A percentile compares a stretch with the other conserved stretches of the same genome.
phyloP scores from a whole-genome alignment of 1,140 invertebrate genomes.

The Paraescarpia echinospica region DNA sequence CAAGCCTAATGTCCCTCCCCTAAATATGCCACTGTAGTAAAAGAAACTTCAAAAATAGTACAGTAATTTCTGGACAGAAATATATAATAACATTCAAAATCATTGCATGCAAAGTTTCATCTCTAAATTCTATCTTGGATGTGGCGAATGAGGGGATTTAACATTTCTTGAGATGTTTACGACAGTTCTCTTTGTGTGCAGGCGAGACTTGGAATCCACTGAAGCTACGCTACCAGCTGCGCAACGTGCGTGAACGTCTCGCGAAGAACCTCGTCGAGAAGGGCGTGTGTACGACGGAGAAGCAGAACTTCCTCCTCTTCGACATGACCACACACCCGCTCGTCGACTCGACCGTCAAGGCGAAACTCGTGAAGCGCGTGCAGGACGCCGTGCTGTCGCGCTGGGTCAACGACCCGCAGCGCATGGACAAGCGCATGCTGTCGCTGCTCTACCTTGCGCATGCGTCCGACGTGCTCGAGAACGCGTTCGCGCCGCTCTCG shows the following conservation, averaged over 20 bases:
- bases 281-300: constrained; percentile 99
- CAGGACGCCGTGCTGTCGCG: constrained; percentile 94
- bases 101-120: background rate
- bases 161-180: background rate
- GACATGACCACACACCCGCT: constrained; percentile 99
- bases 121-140: too few species aligned
- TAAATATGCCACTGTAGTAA: too few species aligned
- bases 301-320: constrained; percentile 99
- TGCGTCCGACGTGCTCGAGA: constrained; percentile 97
- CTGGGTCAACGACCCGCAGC: constrained; percentile 96
- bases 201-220: constrained; percentile 99
- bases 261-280: constrained; percentile 99
- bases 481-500: constrained; percentile 97
- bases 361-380: constrained; percentile 90
- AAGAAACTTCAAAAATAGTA: too few species aligned
- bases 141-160: too few species aligned
- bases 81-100: background rate
- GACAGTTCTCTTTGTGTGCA: constrained; percentile 56
- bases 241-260: constrained; percentile 97
- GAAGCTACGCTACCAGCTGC: constrained; percentile 95
- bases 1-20: too few species aligned
- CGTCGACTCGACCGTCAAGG: constrained; percentile 93
- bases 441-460: constrained; percentile 94
- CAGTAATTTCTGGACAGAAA: background rate
- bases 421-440: constrained; percentile 93